Evolutionary conservation across 2,888 invertebrate species (phyloP).

Genomic region (Leptogaster cylindrica): DNA sequence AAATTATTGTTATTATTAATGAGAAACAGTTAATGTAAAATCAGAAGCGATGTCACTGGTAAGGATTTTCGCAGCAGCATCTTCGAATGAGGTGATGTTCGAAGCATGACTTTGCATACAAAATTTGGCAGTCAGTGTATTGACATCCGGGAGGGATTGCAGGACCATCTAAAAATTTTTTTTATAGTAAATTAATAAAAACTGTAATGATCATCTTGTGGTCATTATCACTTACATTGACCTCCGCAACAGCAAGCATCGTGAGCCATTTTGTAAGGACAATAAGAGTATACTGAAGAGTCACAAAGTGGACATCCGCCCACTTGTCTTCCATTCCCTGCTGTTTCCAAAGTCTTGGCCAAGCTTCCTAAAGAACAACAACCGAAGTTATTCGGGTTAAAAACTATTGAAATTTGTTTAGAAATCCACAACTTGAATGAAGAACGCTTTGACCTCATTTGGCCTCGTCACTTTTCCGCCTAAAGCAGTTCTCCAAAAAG

Average conservation of each 20-base stretch:
- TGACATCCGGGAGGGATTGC: conserved; percentile 65
- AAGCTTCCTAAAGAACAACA: conserved; percentile 3
- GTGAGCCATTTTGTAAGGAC: conserved; percentile 75
- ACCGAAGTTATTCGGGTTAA: no score
- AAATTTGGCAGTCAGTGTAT: conserved; percentile 72
- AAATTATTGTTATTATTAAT: no score
- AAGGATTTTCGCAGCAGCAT: conserved; percentile 73
- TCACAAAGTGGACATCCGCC: conserved; percentile 75
- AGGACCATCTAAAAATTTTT: conserved; percentile 24
- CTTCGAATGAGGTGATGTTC: conserved; percentile 75
- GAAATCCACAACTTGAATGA: no score
- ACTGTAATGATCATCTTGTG: conserved; percentile 54
- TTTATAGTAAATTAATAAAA: background rate
- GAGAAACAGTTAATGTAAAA: no score
- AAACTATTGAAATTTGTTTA: no score
- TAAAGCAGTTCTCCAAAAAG: no score
- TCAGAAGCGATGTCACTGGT: conserved; percentile 37
- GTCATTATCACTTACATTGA: conserved; percentile 51
- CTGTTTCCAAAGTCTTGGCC: background rate
- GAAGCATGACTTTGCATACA: conserved; percentile 76
- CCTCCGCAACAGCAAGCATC: conserved; percentile 77
- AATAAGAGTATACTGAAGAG: conserved; percentile 78
- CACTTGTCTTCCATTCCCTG: background rate
- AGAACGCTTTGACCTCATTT: no score
- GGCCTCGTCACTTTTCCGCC: no score